phyloP scores from a whole-genome alignment of 2,113 vertebrate genomes.

The Eurypyga helias region DNA sequence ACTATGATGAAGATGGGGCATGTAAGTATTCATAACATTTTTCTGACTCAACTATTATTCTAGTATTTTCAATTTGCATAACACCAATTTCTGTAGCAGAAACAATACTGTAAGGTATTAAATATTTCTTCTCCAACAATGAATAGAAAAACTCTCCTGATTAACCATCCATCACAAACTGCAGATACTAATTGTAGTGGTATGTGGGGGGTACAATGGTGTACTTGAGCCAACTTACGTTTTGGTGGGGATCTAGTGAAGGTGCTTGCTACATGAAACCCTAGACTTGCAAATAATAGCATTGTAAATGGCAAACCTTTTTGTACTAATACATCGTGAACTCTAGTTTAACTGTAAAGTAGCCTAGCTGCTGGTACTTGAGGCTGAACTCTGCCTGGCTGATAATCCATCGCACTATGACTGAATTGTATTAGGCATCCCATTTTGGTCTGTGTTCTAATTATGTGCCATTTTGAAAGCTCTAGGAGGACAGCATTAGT shows the following conservation, averaged over 20 bases:
- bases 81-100: not conserved
- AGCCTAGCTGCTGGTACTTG: not conserved
- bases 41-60: not conserved
- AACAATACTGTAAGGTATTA: not conserved
- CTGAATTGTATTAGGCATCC: not conserved
- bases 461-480: not conserved
- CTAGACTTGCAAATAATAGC: not conserved
- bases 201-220: not conserved
- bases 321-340: not conserved
- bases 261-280: not conserved
- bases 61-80: not conserved
- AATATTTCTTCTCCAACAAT: not conserved
- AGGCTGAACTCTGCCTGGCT: not conserved
- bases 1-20: conserved; percentile 97
- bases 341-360: not conserved
- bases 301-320: not conserved
- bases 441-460: not conserved
- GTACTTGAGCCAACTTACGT: not conserved
- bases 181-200: not conserved
- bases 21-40: conserved; percentile 83
- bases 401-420: not conserved
- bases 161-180: not conserved
- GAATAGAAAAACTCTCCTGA: not conserved
- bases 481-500: not conserved
- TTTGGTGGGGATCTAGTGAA: not conserved